Evolutionary conservation across 2,797 vertebrate species (phyloP).

Genomic region (Nannoperca obscura): DNA sequence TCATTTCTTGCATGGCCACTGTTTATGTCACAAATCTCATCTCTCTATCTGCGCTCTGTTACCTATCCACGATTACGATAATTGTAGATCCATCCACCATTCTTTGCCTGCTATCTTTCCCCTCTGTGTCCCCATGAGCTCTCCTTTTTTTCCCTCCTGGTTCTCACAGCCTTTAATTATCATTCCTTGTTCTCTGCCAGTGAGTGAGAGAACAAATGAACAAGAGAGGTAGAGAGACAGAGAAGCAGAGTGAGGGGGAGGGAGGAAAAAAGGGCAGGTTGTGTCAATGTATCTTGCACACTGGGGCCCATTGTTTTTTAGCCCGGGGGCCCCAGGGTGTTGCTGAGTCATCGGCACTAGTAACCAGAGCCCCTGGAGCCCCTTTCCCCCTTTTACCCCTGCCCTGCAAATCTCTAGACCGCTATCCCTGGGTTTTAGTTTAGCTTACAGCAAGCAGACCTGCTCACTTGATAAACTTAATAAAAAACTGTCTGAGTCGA

Average conservation of each 20-base stretch:
- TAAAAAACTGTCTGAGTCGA: constrained; percentile 5
- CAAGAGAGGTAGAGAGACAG: constrained; percentile 58
- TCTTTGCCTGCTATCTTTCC: constrained; percentile 28
- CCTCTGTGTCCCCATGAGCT: constrained; percentile 20
- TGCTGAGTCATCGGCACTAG: constrained; percentile 72
- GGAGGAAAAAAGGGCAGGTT: constrained; percentile 72
- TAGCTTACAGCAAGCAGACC: constrained; percentile 4
- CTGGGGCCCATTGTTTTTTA: constrained; percentile 78
- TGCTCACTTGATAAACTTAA: constrained; percentile 37
- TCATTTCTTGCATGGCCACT: constrained; percentile 36
- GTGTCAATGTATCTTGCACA: constrained; percentile 77
- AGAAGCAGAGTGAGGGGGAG: constrained; percentile 43
- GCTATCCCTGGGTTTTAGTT: constrained; percentile 33
- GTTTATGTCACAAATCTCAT: constrained; percentile 40
- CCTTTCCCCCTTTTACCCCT: constrained; percentile 21
- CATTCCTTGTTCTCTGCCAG: constrained; percentile 78
- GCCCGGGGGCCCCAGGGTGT: constrained; percentile 53
- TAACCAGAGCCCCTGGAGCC: constrained; percentile 72
- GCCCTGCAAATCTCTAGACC: constrained; percentile 48
- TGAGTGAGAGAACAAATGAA: constrained; percentile 63
- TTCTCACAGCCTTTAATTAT: constrained; percentile 82
- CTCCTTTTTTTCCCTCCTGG: constrained; percentile 33
- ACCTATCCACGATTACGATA: constrained; percentile 24
- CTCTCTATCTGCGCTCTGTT: constrained; percentile 33
- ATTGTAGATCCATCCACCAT: not conserved